Percentiles rank a stretch among this genome's conserved stretches.
These are phyloP conservation scores for Xiphorhynchus elegans DNA, from an alignment of 2,113 vertebrate genomes.

Conservation along the genomic window DNA sequence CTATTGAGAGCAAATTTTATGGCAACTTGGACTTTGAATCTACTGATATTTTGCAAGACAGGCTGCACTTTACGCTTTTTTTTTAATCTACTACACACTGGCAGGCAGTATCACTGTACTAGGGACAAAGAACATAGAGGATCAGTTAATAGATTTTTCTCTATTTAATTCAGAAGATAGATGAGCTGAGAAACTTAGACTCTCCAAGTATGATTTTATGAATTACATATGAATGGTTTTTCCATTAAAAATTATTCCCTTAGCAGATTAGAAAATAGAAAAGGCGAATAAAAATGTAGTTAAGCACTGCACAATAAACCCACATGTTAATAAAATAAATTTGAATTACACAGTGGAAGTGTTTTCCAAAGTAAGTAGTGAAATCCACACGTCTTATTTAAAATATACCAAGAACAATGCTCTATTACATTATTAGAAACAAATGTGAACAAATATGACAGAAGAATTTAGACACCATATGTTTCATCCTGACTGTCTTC, in stretches of 20 bases:
- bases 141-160: neutral
- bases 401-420: neutral
- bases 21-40: constrained; percentile 8
- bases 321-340: neutral
- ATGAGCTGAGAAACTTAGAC: neutral
- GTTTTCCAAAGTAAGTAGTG: neutral
- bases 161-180: neutral
- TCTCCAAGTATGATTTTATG: neutral
- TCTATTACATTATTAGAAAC: neutral
- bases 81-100: neutral
- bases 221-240: neutral
- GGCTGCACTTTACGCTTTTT: neutral
- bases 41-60: neutral
- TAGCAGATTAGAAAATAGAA: neutral
- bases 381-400: neutral
- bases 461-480: neutral
- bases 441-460: neutral
- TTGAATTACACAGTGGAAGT: neutral
- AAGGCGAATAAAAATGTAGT: neutral
- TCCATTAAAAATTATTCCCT: neutral
- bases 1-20: neutral
- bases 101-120: neutral
- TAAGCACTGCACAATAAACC: neutral
- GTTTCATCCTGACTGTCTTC: neutral
- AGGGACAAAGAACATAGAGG: neutral